phyloP scores from a whole-genome alignment of 2,113 vertebrate species.

The Clinocottus analis region DNA sequence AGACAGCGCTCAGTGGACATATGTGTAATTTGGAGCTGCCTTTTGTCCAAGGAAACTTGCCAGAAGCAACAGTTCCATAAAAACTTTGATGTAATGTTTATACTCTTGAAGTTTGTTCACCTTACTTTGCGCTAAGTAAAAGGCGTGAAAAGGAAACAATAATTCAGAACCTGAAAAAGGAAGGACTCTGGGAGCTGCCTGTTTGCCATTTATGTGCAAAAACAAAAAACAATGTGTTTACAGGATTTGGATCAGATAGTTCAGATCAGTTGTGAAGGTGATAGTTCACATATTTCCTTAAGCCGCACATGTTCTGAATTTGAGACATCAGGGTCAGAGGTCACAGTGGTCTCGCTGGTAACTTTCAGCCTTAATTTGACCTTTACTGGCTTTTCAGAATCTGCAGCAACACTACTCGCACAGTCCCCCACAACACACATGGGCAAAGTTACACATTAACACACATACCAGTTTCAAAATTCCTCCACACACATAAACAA shows the following conservation, averaged over 20 bases:
- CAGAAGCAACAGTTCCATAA: conserved; percentile 28
- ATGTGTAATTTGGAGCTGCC: neutral
- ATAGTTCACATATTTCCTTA: conserved; percentile 8
- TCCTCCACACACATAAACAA: neutral
- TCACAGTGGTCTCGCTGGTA: neutral
- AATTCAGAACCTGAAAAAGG: conserved; percentile 17
- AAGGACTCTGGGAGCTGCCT: neutral
- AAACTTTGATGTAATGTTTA: conserved; percentile 34
- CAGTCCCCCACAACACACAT: conserved; percentile 12
- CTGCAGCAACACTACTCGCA: conserved; percentile 7
- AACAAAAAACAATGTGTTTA: conserved; percentile 38
- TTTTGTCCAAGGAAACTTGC: conserved; percentile 24
- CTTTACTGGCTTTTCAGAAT: conserved; percentile 8
- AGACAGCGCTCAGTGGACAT: conserved; percentile 1
- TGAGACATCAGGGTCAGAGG: conserved; percentile 14
- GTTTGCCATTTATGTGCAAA: conserved; percentile 47
- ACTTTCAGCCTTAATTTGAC: conserved; percentile 17
- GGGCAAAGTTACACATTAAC: neutral
- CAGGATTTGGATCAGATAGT: neutral
- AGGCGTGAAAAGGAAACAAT: conserved; percentile 44
- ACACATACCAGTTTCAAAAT: neutral
- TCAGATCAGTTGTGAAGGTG: neutral
- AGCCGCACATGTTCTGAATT: neutral
- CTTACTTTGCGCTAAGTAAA: conserved; percentile 44
- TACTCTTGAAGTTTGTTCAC: conserved; percentile 13